These are phyloP conservation scores for Danionella cerebrum DNA, from an alignment of 2,113 vertebrate genomes.

Conservation along the genomic window DNA sequence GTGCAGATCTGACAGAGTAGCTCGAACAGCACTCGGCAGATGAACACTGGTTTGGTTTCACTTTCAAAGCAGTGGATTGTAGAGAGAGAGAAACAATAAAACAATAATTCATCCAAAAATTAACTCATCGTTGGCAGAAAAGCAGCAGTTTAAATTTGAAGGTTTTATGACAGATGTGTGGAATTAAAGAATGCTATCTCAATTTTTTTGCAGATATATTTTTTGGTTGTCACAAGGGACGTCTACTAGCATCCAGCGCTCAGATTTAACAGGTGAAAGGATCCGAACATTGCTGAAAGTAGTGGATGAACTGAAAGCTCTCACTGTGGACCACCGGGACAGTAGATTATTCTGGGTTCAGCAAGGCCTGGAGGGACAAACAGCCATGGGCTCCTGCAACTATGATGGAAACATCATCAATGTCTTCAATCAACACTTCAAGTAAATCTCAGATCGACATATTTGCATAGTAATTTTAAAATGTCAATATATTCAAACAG, in stretches of 20 bases:
- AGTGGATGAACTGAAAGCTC: slow-evolving; percentile 50
- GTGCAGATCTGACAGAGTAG: slow-evolving; percentile 36
- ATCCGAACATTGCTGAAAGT: slow-evolving; percentile 61
- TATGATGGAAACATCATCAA: slow-evolving; percentile 70
- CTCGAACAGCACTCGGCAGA: slow-evolving; percentile 1
- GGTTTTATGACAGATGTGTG: not conserved
- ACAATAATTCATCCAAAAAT: not conserved
- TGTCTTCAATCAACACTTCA: slow-evolving; percentile 52
- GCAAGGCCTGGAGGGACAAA: slow-evolving; percentile 45
- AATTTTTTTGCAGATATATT: slow-evolving; percentile 65
- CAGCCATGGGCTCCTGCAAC: slow-evolving; percentile 67
- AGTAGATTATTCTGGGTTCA: slow-evolving; percentile 80
- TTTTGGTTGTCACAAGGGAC: slow-evolving; percentile 79
- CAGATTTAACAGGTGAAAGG: slow-evolving; percentile 48
- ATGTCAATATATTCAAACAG: not conserved
- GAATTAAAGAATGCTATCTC: not conserved
- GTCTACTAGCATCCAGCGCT: slow-evolving; percentile 65
- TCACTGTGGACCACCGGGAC: slow-evolving; percentile 67
- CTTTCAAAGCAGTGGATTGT: not conserved
- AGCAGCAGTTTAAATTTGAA: not conserved
- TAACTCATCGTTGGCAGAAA: not conserved
- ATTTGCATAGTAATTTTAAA: not conserved
- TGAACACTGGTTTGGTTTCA: not conserved
- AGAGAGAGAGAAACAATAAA: not conserved
- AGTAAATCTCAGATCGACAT: slow-evolving; percentile 50